Conservation (phyloP, 2,797 vertebrate species). For the Falco columbarius region DNA sequence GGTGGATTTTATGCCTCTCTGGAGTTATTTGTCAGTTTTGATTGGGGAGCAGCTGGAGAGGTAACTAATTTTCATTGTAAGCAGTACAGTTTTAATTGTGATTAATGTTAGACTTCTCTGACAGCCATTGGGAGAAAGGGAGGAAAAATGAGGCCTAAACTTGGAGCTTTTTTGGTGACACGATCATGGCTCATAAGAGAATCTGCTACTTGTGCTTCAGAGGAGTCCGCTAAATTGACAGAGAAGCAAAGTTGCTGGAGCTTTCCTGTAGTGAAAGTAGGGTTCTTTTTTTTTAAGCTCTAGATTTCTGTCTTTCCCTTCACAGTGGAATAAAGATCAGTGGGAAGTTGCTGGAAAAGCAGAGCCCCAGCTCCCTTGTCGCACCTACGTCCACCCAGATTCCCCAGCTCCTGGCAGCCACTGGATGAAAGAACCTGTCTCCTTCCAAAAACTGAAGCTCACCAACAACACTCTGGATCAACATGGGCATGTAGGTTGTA, state of each 20-base stretch:
- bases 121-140: neutral
- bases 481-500: conserved; percentile 86
- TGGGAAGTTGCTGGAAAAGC: conserved; percentile 95
- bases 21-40: conserved; percentile 35
- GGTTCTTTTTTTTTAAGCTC: neutral
- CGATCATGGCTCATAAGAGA: neutral
- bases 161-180: neutral
- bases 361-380: conserved; percentile 90
- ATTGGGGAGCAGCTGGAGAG: conserved; percentile 15
- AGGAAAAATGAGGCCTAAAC: neutral
- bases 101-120: conserved; percentile 13
- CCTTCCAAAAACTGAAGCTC: conserved; percentile 93
- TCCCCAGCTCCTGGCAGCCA: conserved; percentile 91
- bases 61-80: neutral
- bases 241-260: neutral
- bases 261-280: neutral
- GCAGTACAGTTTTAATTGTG: neutral
- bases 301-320: neutral
- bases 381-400: conserved; percentile 91
- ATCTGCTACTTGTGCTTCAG: neutral
- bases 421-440: conserved; percentile 92
- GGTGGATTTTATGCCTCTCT: conserved; percentile 26
- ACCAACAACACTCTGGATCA: conserved; percentile 94
- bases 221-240: neutral
- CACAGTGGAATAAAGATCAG: conserved; percentile 92